phyloP scores from a whole-genome alignment of 2,797 vertebrate genomes.

The Mus spretus region DNA sequence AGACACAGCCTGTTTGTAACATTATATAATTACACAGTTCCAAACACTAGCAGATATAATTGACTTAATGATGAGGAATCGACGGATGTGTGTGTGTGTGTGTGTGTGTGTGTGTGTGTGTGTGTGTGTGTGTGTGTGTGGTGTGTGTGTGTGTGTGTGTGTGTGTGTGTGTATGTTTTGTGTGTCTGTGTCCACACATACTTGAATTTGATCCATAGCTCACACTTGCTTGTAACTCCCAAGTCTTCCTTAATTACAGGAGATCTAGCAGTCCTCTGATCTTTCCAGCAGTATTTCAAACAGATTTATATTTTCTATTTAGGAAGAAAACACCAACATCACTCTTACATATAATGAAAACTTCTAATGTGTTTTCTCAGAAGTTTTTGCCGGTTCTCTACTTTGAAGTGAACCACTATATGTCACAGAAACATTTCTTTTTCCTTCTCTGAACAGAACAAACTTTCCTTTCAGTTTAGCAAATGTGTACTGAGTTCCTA shows the following conservation, averaged over 20 bases:
- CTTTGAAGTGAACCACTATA: neutral
- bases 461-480: slow-evolving; percentile 11
- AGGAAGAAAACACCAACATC: slow-evolving; percentile 20
- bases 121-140: too few relatives aligned
- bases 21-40: neutral
- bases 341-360: slow-evolving; percentile 3
- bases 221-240: neutral
- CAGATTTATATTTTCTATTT: slow-evolving; percentile 46
- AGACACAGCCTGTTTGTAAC: slow-evolving; percentile 9
- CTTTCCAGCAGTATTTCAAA: slow-evolving; percentile 36
- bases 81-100: neutral
- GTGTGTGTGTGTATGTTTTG: neutral
- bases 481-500: neutral
- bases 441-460: neutral
- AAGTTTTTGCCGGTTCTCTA: slow-evolving; percentile 39
- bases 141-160: neutral
- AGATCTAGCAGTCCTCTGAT: slow-evolving; percentile 26
- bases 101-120: neutral
- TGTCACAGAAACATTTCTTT: neutral
- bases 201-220: slow-evolving; percentile 43
- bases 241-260: slow-evolving; percentile 15
- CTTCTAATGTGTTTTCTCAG: slow-evolving; percentile 21
- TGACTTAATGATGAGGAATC: slow-evolving; percentile 38
- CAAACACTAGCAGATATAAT: slow-evolving; percentile 31
- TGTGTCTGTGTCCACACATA: neutral